phyloP scores from a whole-genome alignment of 2,888 invertebrate genomes.

The Drosophila falleni region DNA sequence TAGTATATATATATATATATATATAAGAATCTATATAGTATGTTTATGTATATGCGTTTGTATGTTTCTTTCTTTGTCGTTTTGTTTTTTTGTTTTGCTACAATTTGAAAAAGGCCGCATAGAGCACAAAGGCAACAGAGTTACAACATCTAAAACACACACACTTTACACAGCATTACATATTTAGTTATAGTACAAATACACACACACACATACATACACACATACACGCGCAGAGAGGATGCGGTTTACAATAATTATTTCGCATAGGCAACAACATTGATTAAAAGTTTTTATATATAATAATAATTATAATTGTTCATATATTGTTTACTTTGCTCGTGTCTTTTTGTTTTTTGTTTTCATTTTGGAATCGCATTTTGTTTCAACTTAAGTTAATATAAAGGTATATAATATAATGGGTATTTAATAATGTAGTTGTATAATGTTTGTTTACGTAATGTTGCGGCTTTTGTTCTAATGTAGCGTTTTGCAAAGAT shows the following conservation, averaged over 20 bases:
- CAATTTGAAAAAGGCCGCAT: conserved; percentile 76
- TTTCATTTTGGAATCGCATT: conserved; percentile 33
- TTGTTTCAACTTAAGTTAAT: conserved; percentile 20
- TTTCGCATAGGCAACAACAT: conserved; percentile 39
- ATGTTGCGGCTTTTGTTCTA: conserved; percentile 7
- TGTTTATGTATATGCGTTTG: conserved; percentile 15
- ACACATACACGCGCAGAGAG: conserved; percentile 8
- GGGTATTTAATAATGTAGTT: conserved; percentile 1
- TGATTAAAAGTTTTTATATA: conserved; percentile 24
- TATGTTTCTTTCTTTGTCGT: conserved; percentile 29
- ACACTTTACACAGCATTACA: conserved; percentile 49
- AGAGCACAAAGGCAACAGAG: conserved; percentile 81
- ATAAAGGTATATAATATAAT: conserved; percentile 20
- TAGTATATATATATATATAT: conserved; percentile 17
- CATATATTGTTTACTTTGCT: conserved; percentile 10
- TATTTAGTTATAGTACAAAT: conserved; percentile 33
- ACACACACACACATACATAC: conserved; percentile 10
- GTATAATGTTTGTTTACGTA: conserved; percentile 8
- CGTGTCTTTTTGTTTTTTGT: too few species aligned
- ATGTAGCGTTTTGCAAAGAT: conserved; percentile 3
- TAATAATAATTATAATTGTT: conserved; percentile 12
- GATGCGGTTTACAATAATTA: conserved; percentile 11
- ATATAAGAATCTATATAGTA: conserved; percentile 32
- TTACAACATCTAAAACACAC: conserved; percentile 75
- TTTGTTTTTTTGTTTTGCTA: conserved; percentile 56